phyloP scores from a whole-genome alignment of 2,888 invertebrate genomes.

The Cepaea hortensis region DNA sequence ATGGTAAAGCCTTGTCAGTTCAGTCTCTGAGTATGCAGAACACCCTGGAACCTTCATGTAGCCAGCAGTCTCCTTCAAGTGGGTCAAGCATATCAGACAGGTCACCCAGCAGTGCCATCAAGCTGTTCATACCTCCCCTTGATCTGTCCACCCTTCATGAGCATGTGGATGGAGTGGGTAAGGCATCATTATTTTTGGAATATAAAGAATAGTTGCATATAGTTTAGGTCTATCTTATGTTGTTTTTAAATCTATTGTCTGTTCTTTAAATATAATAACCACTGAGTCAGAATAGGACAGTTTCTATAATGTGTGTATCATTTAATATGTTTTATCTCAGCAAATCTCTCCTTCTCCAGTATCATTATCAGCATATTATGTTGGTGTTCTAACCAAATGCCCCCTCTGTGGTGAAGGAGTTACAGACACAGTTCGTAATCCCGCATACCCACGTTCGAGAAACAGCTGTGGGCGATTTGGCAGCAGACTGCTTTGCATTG shows the following conservation, averaged over 20 bases:
- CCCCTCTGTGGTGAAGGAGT: too few relatives aligned
- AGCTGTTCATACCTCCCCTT: slow-evolving; percentile 77
- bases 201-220: not conserved
- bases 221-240: not conserved
- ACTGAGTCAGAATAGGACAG: too few relatives aligned
- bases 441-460: too few relatives aligned
- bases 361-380: too few relatives aligned
- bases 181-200: not conserved
- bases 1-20: slow-evolving; percentile 26
- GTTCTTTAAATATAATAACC: too few relatives aligned
- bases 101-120: slow-evolving; percentile 78
- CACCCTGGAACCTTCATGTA: slow-evolving; percentile 30
- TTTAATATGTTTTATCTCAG: too few relatives aligned
- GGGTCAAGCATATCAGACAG: slow-evolving; percentile 66
- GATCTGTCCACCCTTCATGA: slow-evolving; percentile 81
- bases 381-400: too few relatives aligned
- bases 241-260: not conserved
- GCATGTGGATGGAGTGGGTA: slow-evolving; percentile 79
- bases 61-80: slow-evolving; percentile 33
- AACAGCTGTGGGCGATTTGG: too few relatives aligned
- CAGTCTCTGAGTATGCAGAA: slow-evolving; percentile 43
- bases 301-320: too few relatives aligned
- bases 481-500: too few relatives aligned
- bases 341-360: too few relatives aligned
- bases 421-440: too few relatives aligned